Base-by-base conservation (phyloP, 2,888 invertebrate genomes). In the Aquatica leii region DNA sequence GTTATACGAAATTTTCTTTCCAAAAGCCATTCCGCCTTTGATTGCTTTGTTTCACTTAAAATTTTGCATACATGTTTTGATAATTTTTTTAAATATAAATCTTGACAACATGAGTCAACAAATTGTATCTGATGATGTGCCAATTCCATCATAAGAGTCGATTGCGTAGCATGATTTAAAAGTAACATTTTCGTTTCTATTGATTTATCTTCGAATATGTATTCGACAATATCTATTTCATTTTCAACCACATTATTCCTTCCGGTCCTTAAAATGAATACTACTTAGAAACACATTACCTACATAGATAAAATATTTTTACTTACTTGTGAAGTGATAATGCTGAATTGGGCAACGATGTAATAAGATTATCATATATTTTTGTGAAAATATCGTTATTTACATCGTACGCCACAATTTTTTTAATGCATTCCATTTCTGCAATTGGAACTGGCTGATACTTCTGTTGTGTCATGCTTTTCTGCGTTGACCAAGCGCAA, bases 401-500 rank as follows among this genome's bases (percentile, higher is more conserved):
- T 21, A 48, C 9, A 48, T 4, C 48, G 18, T 48, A 20, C 2
- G 12, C 8, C 12, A 48, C 31, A 50, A 12, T 48, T 48, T 50
- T 24, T 15, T 50, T 50, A 15, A 50, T 24, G 31, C 31, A 31
- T 14, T n/a, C 14, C 49, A 50, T 50, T 50, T 50, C 31, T 31
- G 12, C 14, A 31, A 50, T 31, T 31, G 48, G 31, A 50, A 50
- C 24, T 50, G 49, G 14, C 5, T n/a, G 14, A 50, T 50, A 50
- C 15, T 50, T 50, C 9, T 48, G 11, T 31, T 50, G 49, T 50
- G 31, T 24, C 31, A 6, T 50, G 15, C 31, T 15, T 9, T 46
- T 46, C 46, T 46, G 46, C 3, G 46, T 20, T 20, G 46, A 46
- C 46, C 18, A 46, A n/a, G 46, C 14, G 14, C 49, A 50, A 31